These are phyloP conservation scores for Ceryle rudis DNA, from an alignment of 2,797 vertebrate species.

Conservation along the genomic window DNA sequence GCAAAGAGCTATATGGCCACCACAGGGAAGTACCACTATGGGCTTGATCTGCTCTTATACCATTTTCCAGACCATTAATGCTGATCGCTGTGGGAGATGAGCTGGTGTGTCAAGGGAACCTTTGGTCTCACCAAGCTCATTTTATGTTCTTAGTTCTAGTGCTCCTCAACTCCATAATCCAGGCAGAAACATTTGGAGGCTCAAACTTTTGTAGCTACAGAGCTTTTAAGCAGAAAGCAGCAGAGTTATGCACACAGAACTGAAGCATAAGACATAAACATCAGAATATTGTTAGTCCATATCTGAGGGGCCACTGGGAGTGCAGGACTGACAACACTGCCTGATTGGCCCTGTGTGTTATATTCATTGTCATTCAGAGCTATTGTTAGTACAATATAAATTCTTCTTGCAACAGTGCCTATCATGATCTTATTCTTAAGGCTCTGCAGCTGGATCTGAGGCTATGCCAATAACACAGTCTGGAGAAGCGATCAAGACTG, in stretches of 20 bases:
- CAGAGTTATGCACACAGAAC: background rate
- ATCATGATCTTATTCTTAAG: background rate
- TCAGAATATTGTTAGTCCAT: background rate
- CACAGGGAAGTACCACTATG: accelerated
- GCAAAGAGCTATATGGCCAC: background rate
- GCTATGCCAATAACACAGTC: background rate
- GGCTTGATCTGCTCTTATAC: background rate
- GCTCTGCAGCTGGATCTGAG: background rate
- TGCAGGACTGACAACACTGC: background rate
- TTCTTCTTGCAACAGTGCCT: background rate
- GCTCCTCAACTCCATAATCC: background rate
- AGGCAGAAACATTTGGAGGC: background rate
- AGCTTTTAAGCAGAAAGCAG: background rate
- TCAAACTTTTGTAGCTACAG: background rate
- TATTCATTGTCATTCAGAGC: background rate
- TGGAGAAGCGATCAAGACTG: background rate
- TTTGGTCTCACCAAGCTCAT: background rate
- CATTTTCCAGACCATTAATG: background rate
- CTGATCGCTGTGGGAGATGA: background rate
- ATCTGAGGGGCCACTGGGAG: background rate
- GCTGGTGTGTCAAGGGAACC: background rate
- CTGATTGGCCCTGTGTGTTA: background rate
- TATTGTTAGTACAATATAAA: background rate
- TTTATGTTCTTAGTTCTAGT: accelerated
- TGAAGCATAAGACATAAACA: background rate